Evolutionary conservation across 2,888 invertebrate genomes (phyloP).

Genomic region (Aphidoletes aphidimyza): DNA sequence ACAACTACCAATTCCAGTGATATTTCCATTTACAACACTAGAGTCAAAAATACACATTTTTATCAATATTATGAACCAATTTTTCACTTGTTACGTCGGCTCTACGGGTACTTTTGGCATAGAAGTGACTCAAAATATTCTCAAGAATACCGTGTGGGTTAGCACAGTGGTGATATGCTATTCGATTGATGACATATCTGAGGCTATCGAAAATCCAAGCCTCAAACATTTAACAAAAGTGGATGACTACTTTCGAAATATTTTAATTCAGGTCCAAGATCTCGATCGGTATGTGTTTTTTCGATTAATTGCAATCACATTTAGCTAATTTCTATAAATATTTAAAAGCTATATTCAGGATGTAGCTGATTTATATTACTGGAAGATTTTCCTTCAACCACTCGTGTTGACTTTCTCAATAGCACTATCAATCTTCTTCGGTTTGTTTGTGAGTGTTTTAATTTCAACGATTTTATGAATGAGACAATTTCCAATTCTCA

Average conservation of each 20-base stretch:
- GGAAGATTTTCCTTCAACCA: conserved; percentile 3
- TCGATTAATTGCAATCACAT: not conserved
- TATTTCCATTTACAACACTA: too few species aligned
- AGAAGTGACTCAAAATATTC: not conserved
- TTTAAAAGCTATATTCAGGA: not conserved
- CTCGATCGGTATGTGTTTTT: not conserved
- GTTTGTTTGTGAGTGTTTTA: not conserved
- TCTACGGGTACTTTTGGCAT: not conserved
- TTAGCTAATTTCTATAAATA: too few species aligned
- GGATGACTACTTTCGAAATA: not conserved
- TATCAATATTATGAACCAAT: too few species aligned
- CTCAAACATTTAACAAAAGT: not conserved
- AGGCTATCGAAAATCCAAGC: not conserved
- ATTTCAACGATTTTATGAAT: not conserved
- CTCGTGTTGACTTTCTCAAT: not conserved
- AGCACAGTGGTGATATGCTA: not conserved
- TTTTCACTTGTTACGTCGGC: too few species aligned
- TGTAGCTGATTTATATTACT: not conserved
- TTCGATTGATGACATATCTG: not conserved
- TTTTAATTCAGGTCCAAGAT: conserved; percentile 6
- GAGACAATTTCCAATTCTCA: not conserved
- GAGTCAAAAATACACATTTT: too few species aligned
- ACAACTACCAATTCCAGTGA: too few species aligned
- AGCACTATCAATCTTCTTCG: not conserved
- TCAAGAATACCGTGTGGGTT: not conserved